phyloP scores from a whole-genome alignment of 1,140 invertebrate species.

The Drosophila burlai region DNA sequence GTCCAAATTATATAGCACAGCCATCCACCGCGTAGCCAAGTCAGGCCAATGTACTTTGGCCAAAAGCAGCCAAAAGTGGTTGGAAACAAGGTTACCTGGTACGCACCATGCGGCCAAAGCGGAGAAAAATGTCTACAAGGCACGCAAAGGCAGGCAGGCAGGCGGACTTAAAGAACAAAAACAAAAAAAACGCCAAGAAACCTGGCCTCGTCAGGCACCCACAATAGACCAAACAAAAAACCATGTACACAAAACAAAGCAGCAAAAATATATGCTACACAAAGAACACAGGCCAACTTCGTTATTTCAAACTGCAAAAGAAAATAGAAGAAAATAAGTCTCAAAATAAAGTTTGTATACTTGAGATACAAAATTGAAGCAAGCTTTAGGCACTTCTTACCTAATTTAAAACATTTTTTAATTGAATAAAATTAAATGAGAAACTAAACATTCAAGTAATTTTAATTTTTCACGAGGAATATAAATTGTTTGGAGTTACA shows the following conservation, averaged over 20 bases:
- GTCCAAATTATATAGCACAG: constrained; percentile 65
- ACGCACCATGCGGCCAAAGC: constrained; percentile 38
- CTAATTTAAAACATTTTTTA: neutral
- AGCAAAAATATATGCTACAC: constrained; percentile 16
- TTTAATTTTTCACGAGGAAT: too few relatives aligned
- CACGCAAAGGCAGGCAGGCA: constrained; percentile 55
- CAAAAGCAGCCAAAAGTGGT: constrained; percentile 60
- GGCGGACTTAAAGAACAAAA: constrained; percentile 44
- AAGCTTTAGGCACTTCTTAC: neutral
- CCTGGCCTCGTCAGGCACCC: constrained; percentile 32
- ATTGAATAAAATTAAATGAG: too few relatives aligned
- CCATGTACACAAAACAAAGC: constrained; percentile 9
- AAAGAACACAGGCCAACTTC: constrained; percentile 20
- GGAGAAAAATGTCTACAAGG: constrained; percentile 68
- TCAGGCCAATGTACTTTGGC: constrained; percentile 63
- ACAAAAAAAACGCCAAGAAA: constrained; percentile 46
- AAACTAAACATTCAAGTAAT: too few relatives aligned
- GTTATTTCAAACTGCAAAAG: neutral
- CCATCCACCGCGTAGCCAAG: constrained; percentile 28
- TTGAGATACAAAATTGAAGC: neutral
- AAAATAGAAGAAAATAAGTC: neutral
- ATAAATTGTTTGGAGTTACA: too few relatives aligned
- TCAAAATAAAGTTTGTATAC: neutral
- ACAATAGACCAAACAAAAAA: constrained; percentile 46
- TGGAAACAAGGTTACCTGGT: constrained; percentile 75